Evolutionary conservation across 2,113 vertebrate genomes (phyloP).

Genomic region (human (Homo sapiens)): GRCh38 chr1:80379501-80380000

Average conservation of each 20-base stretch:
- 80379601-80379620: background rate
- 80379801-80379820: background rate
- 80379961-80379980: conserved; percentile 40
- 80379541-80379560: background rate
- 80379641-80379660: background rate
- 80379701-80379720: background rate
- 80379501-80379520: background rate
- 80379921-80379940: conserved; percentile 31
- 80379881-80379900: background rate
- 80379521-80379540: background rate
- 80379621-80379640: background rate
- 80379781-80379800: background rate
- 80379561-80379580: background rate
- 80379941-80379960: conserved; percentile 53
- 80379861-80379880: background rate
- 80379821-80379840: background rate
- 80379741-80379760: background rate
- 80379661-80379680: background rate
- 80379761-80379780: background rate
- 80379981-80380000: conserved; percentile 46
- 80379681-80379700: background rate
- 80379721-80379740: background rate
- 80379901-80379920: conserved; percentile 32
- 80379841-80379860: background rate
- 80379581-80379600: background rate